Percentiles rank a stretch among this genome's conserved stretches.
Evolutionary conservation across 2,113 vertebrate species (phyloP).

Genomic region (Indicator maculatus): DNA sequence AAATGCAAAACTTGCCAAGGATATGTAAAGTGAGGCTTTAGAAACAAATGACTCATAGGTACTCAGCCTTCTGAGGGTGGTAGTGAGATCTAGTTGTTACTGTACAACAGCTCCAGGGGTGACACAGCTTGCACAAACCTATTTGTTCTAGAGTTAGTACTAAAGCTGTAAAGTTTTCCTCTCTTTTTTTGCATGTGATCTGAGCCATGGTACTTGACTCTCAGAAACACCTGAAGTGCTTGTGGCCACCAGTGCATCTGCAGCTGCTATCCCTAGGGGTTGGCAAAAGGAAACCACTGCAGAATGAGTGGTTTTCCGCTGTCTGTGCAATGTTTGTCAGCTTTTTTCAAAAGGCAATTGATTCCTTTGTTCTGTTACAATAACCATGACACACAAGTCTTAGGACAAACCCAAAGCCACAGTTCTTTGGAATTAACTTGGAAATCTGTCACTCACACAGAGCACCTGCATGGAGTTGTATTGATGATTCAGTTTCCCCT

Average conservation of each 20-base stretch:
- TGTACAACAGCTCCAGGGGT: background rate
- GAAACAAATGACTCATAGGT: background rate
- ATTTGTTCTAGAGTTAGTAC: background rate
- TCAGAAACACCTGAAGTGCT: background rate
- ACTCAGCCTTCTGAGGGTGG: background rate
- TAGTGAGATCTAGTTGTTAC: background rate
- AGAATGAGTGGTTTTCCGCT: conserved; percentile 26
- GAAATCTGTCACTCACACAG: background rate
- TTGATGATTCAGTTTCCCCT: background rate
- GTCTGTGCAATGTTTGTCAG: background rate
- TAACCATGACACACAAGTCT: background rate
- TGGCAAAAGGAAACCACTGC: conserved; percentile 44
- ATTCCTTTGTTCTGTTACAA: background rate
- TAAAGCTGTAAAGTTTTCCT: background rate
- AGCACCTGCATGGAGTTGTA: background rate
- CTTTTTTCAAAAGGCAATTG: background rate
- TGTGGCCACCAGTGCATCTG: background rate
- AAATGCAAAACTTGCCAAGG: background rate
- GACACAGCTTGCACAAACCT: background rate
- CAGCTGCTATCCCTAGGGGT: background rate
- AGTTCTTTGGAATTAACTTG: background rate
- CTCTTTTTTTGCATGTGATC: background rate
- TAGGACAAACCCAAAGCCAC: background rate
- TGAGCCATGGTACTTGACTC: background rate
- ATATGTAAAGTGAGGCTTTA: background rate